Conservation (phyloP, 2,113 vertebrate genomes). For the Polypterus bichir region DNA sequence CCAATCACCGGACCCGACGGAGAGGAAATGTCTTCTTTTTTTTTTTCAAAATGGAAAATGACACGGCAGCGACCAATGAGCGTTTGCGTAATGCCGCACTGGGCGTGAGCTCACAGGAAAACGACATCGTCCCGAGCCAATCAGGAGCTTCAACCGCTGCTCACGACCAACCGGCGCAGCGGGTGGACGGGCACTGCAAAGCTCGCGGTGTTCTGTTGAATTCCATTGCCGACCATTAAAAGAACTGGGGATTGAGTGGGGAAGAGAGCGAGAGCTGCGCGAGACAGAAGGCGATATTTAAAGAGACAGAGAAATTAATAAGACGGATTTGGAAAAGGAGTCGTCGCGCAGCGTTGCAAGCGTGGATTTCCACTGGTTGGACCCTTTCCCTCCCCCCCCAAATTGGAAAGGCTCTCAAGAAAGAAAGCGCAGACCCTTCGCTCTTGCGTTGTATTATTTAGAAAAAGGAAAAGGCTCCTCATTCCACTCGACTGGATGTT, state of each 20-base stretch:
- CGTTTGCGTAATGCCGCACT: neutral
- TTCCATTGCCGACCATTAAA: constrained; percentile 56
- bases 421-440: too few relatives aligned
- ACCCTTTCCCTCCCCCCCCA: constrained; percentile 24
- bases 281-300: constrained; percentile 4
- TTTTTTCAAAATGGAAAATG: constrained; percentile 10
- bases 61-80: constrained; percentile 15
- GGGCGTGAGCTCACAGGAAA: constrained; percentile 23
- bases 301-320: neutral
- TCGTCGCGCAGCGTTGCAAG: constrained; percentile 14
- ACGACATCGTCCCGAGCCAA: constrained; percentile 26
- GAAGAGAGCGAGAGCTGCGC: constrained; percentile 17
- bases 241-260: constrained; percentile 38
- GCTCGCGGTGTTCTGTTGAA: constrained; percentile 43
- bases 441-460: too few relatives aligned
- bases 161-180: constrained; percentile 22
- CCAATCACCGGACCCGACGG: too few relatives aligned
- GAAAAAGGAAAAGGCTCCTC: too few relatives aligned
- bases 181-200: constrained; percentile 30
- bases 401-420: constrained; percentile 20
- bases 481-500: constrained; percentile 35
- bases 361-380: constrained; percentile 42
- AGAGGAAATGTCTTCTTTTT: too few relatives aligned
- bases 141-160: constrained; percentile 2
- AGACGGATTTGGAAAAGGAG: too few relatives aligned